Evolutionary conservation across 2,113 vertebrate species (phyloP), one percentile per base, ranked within the genome.

Genomic region (Numida meleagris): DNA sequence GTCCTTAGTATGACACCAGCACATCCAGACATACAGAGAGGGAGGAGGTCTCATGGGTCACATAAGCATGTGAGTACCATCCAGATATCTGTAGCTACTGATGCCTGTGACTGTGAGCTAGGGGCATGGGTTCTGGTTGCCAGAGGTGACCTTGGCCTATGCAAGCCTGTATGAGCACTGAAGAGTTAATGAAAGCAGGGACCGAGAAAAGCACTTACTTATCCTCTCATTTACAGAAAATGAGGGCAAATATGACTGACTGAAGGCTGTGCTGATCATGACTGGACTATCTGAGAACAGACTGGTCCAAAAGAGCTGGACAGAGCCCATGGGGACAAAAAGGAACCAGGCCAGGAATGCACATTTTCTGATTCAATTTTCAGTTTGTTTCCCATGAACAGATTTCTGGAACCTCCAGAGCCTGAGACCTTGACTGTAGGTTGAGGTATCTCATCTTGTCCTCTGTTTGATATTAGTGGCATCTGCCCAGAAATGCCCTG

Each of bases 101-200:
- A 10, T 57, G 62, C n/a, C 12, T 38, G 53, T 2, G 2, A 14
- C n/a, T 51, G 16, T 15, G 82, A 76, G 16, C 10, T 58, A 51
- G 27, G 3, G 10, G 14, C 31, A n/a, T 14, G 5, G 6, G 9
- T 68, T 8, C 18, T 33, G 1, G 0, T 13, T 84, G 23, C 23
- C 63, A 76, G 55, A 91, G 63, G 57, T 90, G 57, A 63, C 23
- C 46, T 67, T 0, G 0, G 31, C 29, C n/a, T 25, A 55, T 72
- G 38, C 17, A 67, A 83, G 65, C 6, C 21, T 88, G 7, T 6
- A 18, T 31, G 34, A 94, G 8, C 36, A 61, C 1, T 21, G 55
- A 80, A 48, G 43, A 70, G 50, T 14, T 50, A 65, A 43, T 34
- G 88, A 43, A 88, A 65, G n/a, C 9, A 46, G 68, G 6, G 51